Evolutionary conservation across 2,797 vertebrate genomes (phyloP), one percentile per base, ranked within the genome.

Genomic region (Phyllotis vaccarum): DNA sequence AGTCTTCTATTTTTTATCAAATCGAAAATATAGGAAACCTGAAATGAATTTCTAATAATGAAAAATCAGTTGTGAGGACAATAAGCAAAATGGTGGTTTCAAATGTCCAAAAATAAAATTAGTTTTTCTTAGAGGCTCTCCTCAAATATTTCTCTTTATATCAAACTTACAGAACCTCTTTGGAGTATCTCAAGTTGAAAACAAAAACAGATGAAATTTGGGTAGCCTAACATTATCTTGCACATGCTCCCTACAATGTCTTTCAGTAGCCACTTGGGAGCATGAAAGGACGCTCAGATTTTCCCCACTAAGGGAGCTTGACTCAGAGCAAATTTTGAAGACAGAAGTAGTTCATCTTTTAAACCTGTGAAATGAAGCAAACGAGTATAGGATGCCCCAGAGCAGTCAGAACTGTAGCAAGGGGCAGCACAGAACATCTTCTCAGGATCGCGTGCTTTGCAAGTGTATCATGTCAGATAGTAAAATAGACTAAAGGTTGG

Each of bases 11-110:
- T 70, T 70, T n/a, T 62, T 87, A 80, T 1, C 58, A 85, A 54
- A 75, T 81, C 93, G 10, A 94, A 64, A 93, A 58, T 49, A 64
- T 75, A 64, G 83, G 80, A 80, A 49, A 86, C 5, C 5, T 49
- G n/a, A 91, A 34, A 49, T 68, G 62, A 56, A 62, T 90, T 94
- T 90, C 21, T 64, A 54, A 81, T 74, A 58, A 49, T 66, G 3
- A 86, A 24, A 37, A 24, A 72, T 81, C 54, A 52, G 34, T 86
- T 60, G 22, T 52, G 34, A 89, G 0, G 40, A 7, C 2, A 43
- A 34, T 27, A 76, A 95, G 60, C 64, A 88, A 91, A 93, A 87
- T 40, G 43, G 43, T 29, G 40, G 5, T 56, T 87, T 74, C 21
- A 56, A 56, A 87, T 68, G 1, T 46, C 10, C n/a, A 4, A 27